Evolutionary conservation across 2,888 invertebrate species (phyloP), one percentile per base, ranked within the genome.

Genomic region (Volucella zonaria): DNA sequence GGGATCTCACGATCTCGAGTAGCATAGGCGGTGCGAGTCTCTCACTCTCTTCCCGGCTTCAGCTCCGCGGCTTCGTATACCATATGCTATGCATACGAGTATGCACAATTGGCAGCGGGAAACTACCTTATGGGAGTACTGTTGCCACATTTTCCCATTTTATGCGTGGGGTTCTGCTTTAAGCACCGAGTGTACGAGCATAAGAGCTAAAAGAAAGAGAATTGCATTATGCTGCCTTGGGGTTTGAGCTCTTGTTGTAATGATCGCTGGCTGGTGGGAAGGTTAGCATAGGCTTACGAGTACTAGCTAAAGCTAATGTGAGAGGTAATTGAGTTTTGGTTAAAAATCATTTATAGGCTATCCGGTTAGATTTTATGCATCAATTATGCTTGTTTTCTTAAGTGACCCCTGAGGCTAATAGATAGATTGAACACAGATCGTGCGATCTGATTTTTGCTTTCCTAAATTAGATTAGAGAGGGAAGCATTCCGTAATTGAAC

Each of bases 191-290:
- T 38, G 56, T 45, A 49, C 45, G n/a, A n/a, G n/a, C n/a, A n/a
- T n/a, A 31, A 10, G 12, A 10, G 14, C 18, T 8, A 38, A 15
- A 43, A 49, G 51, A 43, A n/a, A 59, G 67, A 23, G 40, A 76
- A 67, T 67, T 62, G 58, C 59, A 76, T 76, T 68, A 76, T 76
- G 67, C 43, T 62, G 62, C 68, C 61, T 31, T 31, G 18, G 62
- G 54, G 54, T 31, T 52, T 31, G n/a, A 43, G 31, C 31, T 31
- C 31, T 31, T 31, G 31, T 1, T 31, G 51, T 51, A 70, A 47
- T 12, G 14, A 14, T 18, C 15, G 47, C 43, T 47, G 18, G 23
- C 42, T 31, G 8, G 18, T 43, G 18, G 8, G n/a, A 15, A 61
- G 18, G 45, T 62, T 56, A 31, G 6, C 31, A 31, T 31, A 31